These are phyloP conservation scores for Macrobrachium rosenbergii DNA, from an alignment of 1,140 invertebrate species.

Conservation along the genomic window DNA sequence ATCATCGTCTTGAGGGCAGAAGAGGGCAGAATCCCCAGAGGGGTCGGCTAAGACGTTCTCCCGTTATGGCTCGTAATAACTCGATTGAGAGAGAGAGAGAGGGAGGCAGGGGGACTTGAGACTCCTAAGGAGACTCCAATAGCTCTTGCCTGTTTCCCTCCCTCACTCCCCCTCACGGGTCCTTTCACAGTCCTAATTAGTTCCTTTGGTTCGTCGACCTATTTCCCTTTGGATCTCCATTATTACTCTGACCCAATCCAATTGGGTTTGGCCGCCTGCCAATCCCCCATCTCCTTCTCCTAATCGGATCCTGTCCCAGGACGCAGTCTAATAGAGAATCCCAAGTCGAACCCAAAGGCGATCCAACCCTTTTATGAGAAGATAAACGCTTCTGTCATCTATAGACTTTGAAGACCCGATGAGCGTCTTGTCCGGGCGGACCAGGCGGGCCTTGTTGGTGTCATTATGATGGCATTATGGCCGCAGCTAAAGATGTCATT, in stretches of 20 bases:
- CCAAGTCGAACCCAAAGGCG: slow-evolving; percentile 34
- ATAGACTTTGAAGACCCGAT: slow-evolving; percentile 51
- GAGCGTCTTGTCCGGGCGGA: slow-evolving; percentile 16
- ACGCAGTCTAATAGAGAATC: slow-evolving; percentile 56
- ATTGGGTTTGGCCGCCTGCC: slow-evolving; percentile 58
- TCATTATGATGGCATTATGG: slow-evolving; percentile 43
- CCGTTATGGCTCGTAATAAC: slow-evolving; percentile 9
- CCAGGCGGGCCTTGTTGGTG: neutral
- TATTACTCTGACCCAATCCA: slow-evolving; percentile 62
- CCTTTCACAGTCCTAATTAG: slow-evolving; percentile 47
- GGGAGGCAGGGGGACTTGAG: neutral
- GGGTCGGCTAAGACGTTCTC: slow-evolving; percentile 2
- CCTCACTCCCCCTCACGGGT: neutral
- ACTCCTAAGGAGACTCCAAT: slow-evolving; percentile 19
- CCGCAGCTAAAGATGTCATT: neutral
- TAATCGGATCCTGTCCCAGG: slow-evolving; percentile 52
- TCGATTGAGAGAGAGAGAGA: neutral
- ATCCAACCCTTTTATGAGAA: slow-evolving; percentile 61
- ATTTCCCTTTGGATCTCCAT: slow-evolving; percentile 51
- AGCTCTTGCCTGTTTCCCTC: neutral
- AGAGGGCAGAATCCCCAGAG: slow-evolving; percentile 1
- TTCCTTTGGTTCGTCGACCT: slow-evolving; percentile 41
- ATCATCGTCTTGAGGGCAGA: slow-evolving; percentile 8
- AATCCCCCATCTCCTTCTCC: slow-evolving; percentile 58
- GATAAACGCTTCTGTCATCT: slow-evolving; percentile 47